These are phyloP conservation scores for Drosophila anceps DNA, from an alignment of 2,888 invertebrate species.

Conservation along the genomic window DNA sequence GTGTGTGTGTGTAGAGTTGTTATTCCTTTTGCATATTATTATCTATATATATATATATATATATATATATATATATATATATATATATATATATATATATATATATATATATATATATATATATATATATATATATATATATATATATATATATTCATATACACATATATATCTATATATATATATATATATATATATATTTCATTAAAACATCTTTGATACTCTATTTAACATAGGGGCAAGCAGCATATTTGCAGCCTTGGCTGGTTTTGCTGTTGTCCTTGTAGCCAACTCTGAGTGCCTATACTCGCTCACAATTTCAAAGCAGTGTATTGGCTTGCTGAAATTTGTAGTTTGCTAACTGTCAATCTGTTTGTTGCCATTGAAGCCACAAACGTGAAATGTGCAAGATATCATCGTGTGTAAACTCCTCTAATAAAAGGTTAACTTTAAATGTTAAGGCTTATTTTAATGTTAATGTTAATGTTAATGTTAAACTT, in stretches of 20 bases:
- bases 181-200: slow-evolving; percentile 6
- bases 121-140: slow-evolving; percentile 9
- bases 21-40: slow-evolving; percentile 39
- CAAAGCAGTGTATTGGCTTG: neutral
- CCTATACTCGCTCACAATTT: neutral
- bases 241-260: neutral
- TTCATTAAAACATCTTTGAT: neutral
- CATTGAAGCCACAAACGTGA: no score
- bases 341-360: neutral
- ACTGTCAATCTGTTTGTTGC: neutral
- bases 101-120: neutral
- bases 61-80: slow-evolving; percentile 6
- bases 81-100: slow-evolving; percentile 9
- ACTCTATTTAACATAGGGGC: slow-evolving; percentile 2
- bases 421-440: neutral
- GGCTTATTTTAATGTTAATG: neutral
- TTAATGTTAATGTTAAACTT: neutral
- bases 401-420: neutral
- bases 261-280: slow-evolving; percentile 3
- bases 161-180: no score
- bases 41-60: neutral
- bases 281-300: slow-evolving; percentile 14
- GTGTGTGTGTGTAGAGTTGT: slow-evolving; percentile 3
- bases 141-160: neutral
- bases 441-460: neutral